A percentile compares a stretch with the other conserved stretches of the same genome.
Conservation (phyloP, 2,888 invertebrate genomes). For the Amiota minor region DNA sequence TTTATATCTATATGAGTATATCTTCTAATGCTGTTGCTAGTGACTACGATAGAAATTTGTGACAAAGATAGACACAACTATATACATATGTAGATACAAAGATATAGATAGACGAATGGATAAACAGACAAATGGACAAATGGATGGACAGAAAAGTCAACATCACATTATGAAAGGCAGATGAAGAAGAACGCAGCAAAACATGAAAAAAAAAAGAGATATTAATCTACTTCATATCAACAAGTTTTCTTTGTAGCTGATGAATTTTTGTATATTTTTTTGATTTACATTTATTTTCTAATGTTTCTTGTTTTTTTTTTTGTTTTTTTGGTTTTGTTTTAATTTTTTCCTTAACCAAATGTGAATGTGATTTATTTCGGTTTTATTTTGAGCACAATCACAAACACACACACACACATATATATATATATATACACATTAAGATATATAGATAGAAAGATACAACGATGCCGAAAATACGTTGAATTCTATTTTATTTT, state of each 20-base stretch:
- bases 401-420: not conserved
- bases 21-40: too few species aligned
- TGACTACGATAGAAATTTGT: too few species aligned
- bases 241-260: constrained; percentile 9
- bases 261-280: not conserved
- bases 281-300: too few species aligned
- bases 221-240: constrained; percentile 27
- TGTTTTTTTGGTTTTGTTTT: too few species aligned
- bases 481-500: not conserved
- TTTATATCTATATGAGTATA: too few species aligned
- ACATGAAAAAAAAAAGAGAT: constrained; percentile 2
- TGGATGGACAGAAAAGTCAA: not conserved
- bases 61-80: too few species aligned
- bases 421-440: not conserved
- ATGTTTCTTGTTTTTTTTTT: too few species aligned
- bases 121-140: constrained; percentile 24
- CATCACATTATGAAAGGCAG: too few species aligned
- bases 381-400: constrained; percentile 46
- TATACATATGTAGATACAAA: too few species aligned
- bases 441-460: not conserved
- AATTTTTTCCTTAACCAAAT: not conserved
- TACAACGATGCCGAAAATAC: constrained; percentile 14
- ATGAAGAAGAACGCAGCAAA: too few species aligned
- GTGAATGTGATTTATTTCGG: constrained; percentile 46
- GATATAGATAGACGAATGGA: constrained; percentile 5